Evolutionary conservation across 2,113 vertebrate genomes (phyloP), one percentile per base, ranked within the genome.

Genomic region (Melierax canorus): DNA sequence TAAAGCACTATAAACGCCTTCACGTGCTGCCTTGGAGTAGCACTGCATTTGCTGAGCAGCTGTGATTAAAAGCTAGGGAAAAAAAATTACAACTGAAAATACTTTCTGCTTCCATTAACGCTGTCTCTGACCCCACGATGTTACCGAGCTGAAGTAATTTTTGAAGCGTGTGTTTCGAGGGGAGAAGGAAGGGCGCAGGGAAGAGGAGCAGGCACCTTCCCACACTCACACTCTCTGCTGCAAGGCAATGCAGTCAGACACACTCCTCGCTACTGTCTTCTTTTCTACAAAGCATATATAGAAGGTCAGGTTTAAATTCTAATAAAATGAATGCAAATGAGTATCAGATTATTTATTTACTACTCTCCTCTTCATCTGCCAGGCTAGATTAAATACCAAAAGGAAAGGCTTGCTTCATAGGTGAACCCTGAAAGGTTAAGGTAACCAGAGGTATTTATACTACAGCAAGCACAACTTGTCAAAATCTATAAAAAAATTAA

Each of bases 291-390:
- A 73, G 72, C 73, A 30, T 21, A 72, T 7, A 45, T 18, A 46
- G 38, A 72, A 88, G 73, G 85, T 53, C 32, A 66, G 27, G 39
- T 67, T 93, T 96, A 89, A 60, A 48, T 75, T 84, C 78, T 41
- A 91, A 80, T 76, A 55, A 93, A 94, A 90, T 62, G 39, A 88
- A 76, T 3, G 83, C 24, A 77, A 71, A 51, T 68, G n/a, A n/a
- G 19, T 22, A 92, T 88, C 51, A 76, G 84, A 81, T 90, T 76
- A 92, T 78, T 96, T 93, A 97, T 94, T 94, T 95, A 92, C 76
- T 93, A 86, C 50, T 75, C 79, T 75, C 87, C 53, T 92, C 69
- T 86, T 96, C 75, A 80, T 38, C 78, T 86, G 53, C 58, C 81
- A 68, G 72, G 71, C 36, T 41, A 62, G 38, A 67, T 81, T 32